Evolutionary conservation across 2,797 vertebrate species (phyloP).

Genomic region (Enteromius thamalakanensis): DNA sequence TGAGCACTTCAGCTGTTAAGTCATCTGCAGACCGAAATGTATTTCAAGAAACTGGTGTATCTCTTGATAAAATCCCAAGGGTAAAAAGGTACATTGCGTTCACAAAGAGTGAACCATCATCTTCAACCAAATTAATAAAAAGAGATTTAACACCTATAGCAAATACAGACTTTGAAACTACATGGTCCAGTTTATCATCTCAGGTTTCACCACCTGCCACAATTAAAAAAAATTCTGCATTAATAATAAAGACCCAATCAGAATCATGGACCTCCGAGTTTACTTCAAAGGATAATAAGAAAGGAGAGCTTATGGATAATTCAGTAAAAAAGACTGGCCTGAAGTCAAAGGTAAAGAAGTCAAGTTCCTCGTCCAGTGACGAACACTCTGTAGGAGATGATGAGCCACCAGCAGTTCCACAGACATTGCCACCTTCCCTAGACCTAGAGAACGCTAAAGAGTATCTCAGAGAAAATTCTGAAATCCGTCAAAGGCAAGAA

Average conservation of each 20-base stretch:
- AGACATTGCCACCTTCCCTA: conserved; percentile 44
- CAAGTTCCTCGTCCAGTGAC: conserved; percentile 15
- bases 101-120: conserved; percentile 6
- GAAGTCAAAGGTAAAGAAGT: background rate
- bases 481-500: conserved; percentile 57
- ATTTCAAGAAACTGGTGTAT: conserved; percentile 5
- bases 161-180: conserved; percentile 11
- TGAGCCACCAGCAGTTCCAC: conserved; percentile 59
- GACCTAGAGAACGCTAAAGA: conserved; percentile 49
- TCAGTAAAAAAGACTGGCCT: background rate
- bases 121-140: conserved; percentile 3
- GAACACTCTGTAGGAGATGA: conserved; percentile 57
- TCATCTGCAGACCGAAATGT: background rate
- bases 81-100: conserved; percentile 2
- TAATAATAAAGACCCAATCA: background rate
- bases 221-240: conserved; percentile 17
- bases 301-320: background rate
- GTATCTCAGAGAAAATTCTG: conserved; percentile 55
- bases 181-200: conserved; percentile 2
- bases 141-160: background rate
- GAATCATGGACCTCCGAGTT: background rate
- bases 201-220: background rate
- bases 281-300: background rate
- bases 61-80: conserved; percentile 26
- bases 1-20: background rate